A percentile compares a stretch with the other conserved stretches of the same genome.
Evolutionary conservation across 1,140 invertebrate genomes (phyloP).

Genomic region (Drosophila burlai): DNA sequence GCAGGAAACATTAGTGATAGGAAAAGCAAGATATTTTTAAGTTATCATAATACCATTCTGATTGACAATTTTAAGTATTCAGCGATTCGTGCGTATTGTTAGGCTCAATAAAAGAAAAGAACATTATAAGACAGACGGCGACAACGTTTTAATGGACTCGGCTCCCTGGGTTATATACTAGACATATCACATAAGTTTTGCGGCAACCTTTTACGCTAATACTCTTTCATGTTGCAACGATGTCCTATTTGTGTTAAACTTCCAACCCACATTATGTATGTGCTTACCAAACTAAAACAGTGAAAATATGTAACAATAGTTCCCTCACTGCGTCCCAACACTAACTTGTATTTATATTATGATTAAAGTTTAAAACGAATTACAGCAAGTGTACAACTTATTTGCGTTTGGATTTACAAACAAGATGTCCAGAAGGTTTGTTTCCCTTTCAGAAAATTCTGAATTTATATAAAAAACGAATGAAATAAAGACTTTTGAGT

Average conservation of each 20-base stretch:
- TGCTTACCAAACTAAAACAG: conserved; percentile 20
- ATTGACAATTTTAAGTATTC: conserved; percentile 53
- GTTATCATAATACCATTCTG: conserved; percentile 48
- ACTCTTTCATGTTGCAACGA: conserved; percentile 10
- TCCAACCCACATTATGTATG: background rate
- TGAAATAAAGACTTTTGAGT: background rate
- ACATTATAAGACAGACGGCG: conserved; percentile 31
- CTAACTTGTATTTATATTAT: conserved; percentile 19
- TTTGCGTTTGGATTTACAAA: background rate
- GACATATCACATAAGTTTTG: conserved; percentile 21
- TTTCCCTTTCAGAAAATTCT: background rate
- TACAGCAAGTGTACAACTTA: background rate
- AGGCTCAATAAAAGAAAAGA: conserved; percentile 40
- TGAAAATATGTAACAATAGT: conserved; percentile 15
- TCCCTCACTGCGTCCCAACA: conserved; percentile 16
- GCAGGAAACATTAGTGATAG: conserved; percentile 49
- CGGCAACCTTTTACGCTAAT: conserved; percentile 3
- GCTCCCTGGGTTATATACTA: conserved; percentile 8
- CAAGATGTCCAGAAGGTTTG: background rate
- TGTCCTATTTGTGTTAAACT: conserved; percentile 13
- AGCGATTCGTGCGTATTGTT: conserved; percentile 44
- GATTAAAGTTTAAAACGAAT: conserved; percentile 19
- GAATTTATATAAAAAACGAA: background rate
- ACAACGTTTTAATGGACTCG: conserved; percentile 26
- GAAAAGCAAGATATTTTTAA: conserved; percentile 50